Base-by-base conservation (phyloP, 2,113 vertebrate genomes). In the Martes martes region DNA sequence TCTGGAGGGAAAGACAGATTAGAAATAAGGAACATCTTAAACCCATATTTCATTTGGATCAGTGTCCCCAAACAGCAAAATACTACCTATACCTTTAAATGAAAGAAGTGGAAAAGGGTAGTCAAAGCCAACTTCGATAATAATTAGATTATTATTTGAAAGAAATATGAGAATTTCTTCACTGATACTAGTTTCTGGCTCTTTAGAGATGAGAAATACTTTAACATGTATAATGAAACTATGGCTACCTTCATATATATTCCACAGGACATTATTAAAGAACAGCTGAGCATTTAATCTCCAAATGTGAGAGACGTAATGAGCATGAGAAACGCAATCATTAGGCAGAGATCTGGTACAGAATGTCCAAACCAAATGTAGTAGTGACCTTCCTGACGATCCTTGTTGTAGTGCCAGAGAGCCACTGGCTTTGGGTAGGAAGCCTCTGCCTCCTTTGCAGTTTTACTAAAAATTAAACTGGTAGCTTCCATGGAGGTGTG, bases 391-490 rank as follows among this genome's bases (percentile, higher is more conserved):
- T 79, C 74, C 47, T 42, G 61, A 21, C 52, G 1, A 65, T 26
- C 4, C 31, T 94, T 0, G 2, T 73, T 55, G 88, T 42, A 50
- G 50, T 1, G 11, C 42, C 57, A 10, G 14, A 42, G 26, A 89
- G 47, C 67, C 50, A 79, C 31, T 67, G 36, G 57, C 91, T 97
- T 55, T 94, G 50, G 42, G 55, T 88, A 19, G 15, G 91, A 0
- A 2, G 16, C 42, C 39, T 86, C 89, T 78, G n/a, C 28, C 8
- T 88, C 61, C 61, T 91, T 14, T 86, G 85, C 73, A 61, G 55
- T 93, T 96, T 74, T 50, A 42, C 47, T 90, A 47, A 7, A 23
- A 96, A 90, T 31, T 67, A 89, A 98, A 28, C 65, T 80, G 79
- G 39, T 67, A 47, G 13, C 52, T 89, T 85, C 36, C 74, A 16